These are phyloP conservation scores for Campoplex capitator DNA, from an alignment of 2,888 invertebrate genomes.

Conservation along the genomic window DNA sequence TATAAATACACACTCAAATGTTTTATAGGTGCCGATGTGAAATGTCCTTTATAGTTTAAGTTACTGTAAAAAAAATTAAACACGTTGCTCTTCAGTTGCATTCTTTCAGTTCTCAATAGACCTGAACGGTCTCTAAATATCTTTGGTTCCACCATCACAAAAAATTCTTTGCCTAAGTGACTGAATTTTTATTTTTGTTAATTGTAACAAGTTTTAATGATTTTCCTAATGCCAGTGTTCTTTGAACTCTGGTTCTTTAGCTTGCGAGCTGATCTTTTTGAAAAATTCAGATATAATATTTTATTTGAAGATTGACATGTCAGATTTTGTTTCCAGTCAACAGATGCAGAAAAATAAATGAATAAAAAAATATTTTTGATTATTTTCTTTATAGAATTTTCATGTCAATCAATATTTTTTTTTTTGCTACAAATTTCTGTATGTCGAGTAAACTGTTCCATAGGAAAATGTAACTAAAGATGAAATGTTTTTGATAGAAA, in stretches of 20 bases:
- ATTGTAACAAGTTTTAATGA: too few relatives aligned
- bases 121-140: neutral
- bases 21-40: neutral
- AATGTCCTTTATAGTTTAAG: slow-evolving; percentile 23
- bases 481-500: neutral
- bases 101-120: neutral
- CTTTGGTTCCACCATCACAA: neutral
- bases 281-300: neutral
- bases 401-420: neutral
- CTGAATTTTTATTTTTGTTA: too few relatives aligned
- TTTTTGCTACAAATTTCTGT: neutral
- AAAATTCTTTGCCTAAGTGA: neutral
- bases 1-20: slow-evolving; percentile 28
- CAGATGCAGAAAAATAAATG: neutral
- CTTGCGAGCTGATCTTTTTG: neutral
- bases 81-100: neutral
- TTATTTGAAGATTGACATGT: neutral
- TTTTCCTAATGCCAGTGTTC: too few relatives aligned
- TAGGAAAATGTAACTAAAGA: neutral
- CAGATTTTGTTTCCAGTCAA: neutral
- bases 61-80: slow-evolving; percentile 10
- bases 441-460: neutral
- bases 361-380: neutral
- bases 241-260: neutral
- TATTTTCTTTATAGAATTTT: neutral